Conservation (phyloP, 2,797 vertebrate genomes). For the Ataeniobius toweri region DNA sequence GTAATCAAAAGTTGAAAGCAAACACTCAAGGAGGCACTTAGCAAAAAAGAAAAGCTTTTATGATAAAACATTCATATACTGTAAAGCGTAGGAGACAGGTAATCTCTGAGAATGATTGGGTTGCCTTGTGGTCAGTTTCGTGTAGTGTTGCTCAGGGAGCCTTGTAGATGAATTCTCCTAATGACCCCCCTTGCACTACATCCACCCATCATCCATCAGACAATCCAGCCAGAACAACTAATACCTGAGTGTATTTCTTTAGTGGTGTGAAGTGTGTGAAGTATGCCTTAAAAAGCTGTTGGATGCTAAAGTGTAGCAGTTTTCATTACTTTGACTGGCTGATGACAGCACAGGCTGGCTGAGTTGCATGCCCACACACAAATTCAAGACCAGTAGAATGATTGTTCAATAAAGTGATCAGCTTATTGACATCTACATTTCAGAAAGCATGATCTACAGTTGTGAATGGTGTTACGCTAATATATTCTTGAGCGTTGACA, state of each 20-base stretch:
- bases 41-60: slow-evolving; percentile 83
- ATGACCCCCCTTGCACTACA: slow-evolving; percentile 58
- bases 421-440: not conserved
- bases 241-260: slow-evolving; percentile 71
- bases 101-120: slow-evolving; percentile 76
- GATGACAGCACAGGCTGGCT: slow-evolving; percentile 54
- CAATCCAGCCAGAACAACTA: slow-evolving; percentile 63
- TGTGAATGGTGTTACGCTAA: not conserved
- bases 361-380: slow-evolving; percentile 22
- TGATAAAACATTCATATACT: slow-evolving; percentile 86
- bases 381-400: not conserved
- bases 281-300: slow-evolving; percentile 71
- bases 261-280: slow-evolving; percentile 74
- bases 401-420: not conserved
- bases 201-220: slow-evolving; percentile 65
- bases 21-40: slow-evolving; percentile 81
- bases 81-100: slow-evolving; percentile 75
- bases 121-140: slow-evolving; percentile 87
- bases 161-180: slow-evolving; percentile 70
- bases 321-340: slow-evolving; percentile 72
- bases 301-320: slow-evolving; percentile 67
- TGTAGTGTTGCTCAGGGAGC: slow-evolving; percentile 75
- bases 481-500: not conserved
- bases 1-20: slow-evolving; percentile 83
- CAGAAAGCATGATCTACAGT: not conserved